Evolutionary conservation across 2,888 invertebrate genomes (phyloP).

Genomic region (Metellina segmentata): DNA sequence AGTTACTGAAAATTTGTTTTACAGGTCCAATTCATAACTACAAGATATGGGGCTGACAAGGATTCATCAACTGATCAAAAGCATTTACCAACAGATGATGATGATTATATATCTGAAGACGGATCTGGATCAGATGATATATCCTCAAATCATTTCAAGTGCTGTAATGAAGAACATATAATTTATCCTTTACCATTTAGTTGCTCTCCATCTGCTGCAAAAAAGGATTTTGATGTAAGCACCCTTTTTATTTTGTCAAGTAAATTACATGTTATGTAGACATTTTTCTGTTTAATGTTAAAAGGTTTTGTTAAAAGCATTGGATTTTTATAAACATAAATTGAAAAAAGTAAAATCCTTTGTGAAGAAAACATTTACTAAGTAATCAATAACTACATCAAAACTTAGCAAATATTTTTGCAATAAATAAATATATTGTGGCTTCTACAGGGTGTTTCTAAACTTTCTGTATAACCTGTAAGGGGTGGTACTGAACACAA

Average conservation of each 20-base stretch:
- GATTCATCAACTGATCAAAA: slow-evolving; percentile 44
- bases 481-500: too few species aligned
- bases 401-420: too few species aligned
- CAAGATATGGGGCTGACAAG: slow-evolving; percentile 41
- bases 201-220: slow-evolving; percentile 31
- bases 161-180: slow-evolving; percentile 34
- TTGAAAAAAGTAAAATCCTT: too few species aligned
- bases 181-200: slow-evolving; percentile 64
- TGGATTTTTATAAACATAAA: too few species aligned
- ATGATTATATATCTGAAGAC: slow-evolving; percentile 74
- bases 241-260: not conserved
- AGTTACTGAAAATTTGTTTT: not conserved
- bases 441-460: too few species aligned
- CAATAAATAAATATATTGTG: too few species aligned
- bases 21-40: slow-evolving; percentile 67
- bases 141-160: slow-evolving; percentile 24
- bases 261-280: too few species aligned
- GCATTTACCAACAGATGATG: slow-evolving; percentile 69
- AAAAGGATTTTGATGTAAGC: slow-evolving; percentile 45
- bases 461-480: too few species aligned
- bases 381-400: too few species aligned
- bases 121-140: slow-evolving; percentile 70
- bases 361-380: too few species aligned
- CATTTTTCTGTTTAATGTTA: too few species aligned
- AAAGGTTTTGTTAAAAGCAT: too few species aligned